phyloP scores from a whole-genome alignment of 1,140 invertebrate species.

The Metopolophium dirhodum region DNA sequence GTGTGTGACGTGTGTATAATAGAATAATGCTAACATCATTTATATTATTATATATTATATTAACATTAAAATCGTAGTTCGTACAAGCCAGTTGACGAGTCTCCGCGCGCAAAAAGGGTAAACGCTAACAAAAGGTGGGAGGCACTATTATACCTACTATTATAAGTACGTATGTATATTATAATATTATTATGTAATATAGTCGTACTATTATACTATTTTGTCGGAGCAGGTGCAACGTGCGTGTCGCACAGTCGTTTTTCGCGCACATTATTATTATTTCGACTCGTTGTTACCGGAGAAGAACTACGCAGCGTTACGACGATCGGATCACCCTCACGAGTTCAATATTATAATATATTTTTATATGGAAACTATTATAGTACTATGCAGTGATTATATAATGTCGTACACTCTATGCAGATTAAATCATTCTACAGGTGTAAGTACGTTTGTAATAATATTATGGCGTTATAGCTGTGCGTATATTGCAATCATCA shows the following conservation, averaged over 20 bases:
- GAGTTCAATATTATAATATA: not conserved
- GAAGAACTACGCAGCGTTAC: not conserved
- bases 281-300: not conserved
- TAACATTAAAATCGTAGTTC: not conserved
- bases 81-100: not conserved
- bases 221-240: not conserved
- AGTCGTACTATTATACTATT: conserved; percentile 4
- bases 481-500: not conserved
- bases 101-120: not conserved
- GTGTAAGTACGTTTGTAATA: not conserved
- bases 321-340: not conserved
- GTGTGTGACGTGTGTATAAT: not conserved
- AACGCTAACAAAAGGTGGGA: not conserved
- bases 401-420: not conserved
- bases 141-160: too few species aligned
- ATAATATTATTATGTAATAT: not conserved
- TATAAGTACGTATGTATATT: not conserved
- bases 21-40: not conserved
- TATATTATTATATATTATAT: not conserved
- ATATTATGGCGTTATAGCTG: not conserved
- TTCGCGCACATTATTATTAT: not conserved
- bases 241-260: not conserved
- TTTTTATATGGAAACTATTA: not conserved
- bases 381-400: not conserved
- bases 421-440: not conserved